Percentiles rank a stretch among this genome's conserved stretches.
phyloP scores from a whole-genome alignment of 2,113 vertebrate genomes.

The Suricata suricatta region DNA sequence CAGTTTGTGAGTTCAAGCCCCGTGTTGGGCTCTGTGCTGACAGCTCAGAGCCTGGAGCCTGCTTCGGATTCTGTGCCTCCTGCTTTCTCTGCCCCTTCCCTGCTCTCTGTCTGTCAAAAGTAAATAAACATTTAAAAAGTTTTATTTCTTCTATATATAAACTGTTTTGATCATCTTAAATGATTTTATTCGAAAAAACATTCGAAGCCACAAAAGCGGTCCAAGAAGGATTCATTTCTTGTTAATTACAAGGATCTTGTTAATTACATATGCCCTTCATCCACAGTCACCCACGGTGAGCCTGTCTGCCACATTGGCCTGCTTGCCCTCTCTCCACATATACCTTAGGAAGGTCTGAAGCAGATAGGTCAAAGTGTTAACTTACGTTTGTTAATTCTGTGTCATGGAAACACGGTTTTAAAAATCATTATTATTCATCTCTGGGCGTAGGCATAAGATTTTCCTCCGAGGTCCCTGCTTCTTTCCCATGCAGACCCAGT shows the following conservation, averaged over 20 bases:
- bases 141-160: background rate
- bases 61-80: too few species aligned
- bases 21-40: too few species aligned
- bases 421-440: background rate
- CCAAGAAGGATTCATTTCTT: fast-evolving
- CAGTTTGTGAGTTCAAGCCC: too few species aligned
- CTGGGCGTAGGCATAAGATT: background rate
- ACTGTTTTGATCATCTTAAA: background rate
- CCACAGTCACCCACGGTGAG: fast-evolving
- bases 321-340: background rate
- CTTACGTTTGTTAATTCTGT: background rate
- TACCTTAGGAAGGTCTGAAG: background rate
- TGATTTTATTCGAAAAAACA: background rate
- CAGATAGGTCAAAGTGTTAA: background rate
- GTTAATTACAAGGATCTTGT: background rate
- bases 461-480: background rate
- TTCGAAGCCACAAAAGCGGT: background rate
- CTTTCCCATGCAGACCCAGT: background rate
- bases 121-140: too few species aligned
- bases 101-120: too few species aligned
- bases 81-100: too few species aligned
- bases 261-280: background rate
- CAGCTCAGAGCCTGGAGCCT: too few species aligned
- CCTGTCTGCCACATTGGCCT: fast-evolving
- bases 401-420: background rate